Evolutionary conservation across 2,113 vertebrate genomes (phyloP), one percentile per base, ranked within the genome.

Genomic region (Campylorhamphus procurvoides): DNA sequence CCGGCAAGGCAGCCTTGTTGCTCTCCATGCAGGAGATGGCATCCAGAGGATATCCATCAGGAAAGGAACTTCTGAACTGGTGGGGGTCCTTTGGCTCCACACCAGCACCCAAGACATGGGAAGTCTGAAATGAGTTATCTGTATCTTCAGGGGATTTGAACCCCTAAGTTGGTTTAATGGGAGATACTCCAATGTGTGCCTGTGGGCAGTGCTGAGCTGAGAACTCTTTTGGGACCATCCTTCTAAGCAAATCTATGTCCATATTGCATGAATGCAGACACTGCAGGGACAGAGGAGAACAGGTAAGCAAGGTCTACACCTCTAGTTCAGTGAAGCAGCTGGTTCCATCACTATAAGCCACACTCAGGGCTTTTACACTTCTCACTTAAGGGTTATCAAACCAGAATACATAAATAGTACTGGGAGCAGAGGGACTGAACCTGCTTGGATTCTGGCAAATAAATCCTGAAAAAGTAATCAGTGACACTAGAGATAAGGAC

Each of bases 201-300:
- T n/a, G 31, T 16, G 18, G 14, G 17, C 39, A 58, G 33, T 3
- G 9, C 27, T 79, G 59, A 44, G 53, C 7, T 31, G 49, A 46
- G 12, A 24, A 10, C 13, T 62, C 23, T 35, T 42, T 33, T 56
- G 60, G 47, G 74, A 79, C 33, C 1, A 1, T 44, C 55, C 37
- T 67, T 28, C 27, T 3, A 5, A 18, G 63, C 7, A n/a, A 53
- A 82, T 58, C 39, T 66, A 31, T 72, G 27, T 17, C 72, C 24
- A 39, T 14, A 25, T 4, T 25, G 31, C 1, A 1, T 25, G 75
- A 47, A 46, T 27, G 33, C 5, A 52, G 55, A 14, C 0, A 0
- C 55, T 68, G 25, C 62, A 42, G 25, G 56, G 39, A 59, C 7
- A 7, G 16, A 7, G 17, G 31, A 18, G 31, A 68, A 59, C 10